Evolutionary conservation across 2,888 invertebrate species (phyloP).

Genomic region (Lomographa bimaculata): DNA sequence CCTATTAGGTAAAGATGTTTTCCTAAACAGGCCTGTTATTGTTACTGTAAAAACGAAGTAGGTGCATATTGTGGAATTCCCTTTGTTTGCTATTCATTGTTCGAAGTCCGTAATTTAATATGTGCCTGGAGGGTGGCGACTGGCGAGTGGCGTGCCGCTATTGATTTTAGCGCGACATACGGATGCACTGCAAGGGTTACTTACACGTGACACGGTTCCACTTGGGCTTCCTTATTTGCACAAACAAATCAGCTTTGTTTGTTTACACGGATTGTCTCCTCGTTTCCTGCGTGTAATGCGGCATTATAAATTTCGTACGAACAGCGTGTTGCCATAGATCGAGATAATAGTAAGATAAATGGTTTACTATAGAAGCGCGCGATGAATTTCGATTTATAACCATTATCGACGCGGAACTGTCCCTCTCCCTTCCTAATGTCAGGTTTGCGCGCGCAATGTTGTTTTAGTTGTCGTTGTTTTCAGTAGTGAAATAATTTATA

Average conservation of each 20-base stretch:
- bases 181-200: slow-evolving; percentile 34
- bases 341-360: no score
- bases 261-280: slow-evolving; percentile 11
- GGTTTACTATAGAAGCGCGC: not conserved
- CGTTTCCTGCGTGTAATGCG: not conserved
- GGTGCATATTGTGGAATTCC: slow-evolving; percentile 20
- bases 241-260: slow-evolving; percentile 22
- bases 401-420: slow-evolving; percentile 10
- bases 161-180: slow-evolving; percentile 38
- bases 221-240: slow-evolving; percentile 30
- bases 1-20: slow-evolving; percentile 16
- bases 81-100: slow-evolving; percentile 26
- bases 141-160: slow-evolving; percentile 30
- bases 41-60: slow-evolving; percentile 13
- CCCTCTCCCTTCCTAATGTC: slow-evolving; percentile 6
- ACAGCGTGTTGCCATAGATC: no score
- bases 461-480: no score
- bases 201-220: slow-evolving; percentile 24
- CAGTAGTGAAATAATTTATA: no score
- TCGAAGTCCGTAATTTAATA: slow-evolving; percentile 33
- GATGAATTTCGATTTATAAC: slow-evolving; percentile 9
- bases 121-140: slow-evolving; percentile 17
- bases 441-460: slow-evolving; percentile 10
- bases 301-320: no score
- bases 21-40: slow-evolving; percentile 14